These are phyloP conservation scores for Umimayanthus kanabou DNA, from an alignment of 92 coral and sea anemone species.

Conservation along the genomic window DNA sequence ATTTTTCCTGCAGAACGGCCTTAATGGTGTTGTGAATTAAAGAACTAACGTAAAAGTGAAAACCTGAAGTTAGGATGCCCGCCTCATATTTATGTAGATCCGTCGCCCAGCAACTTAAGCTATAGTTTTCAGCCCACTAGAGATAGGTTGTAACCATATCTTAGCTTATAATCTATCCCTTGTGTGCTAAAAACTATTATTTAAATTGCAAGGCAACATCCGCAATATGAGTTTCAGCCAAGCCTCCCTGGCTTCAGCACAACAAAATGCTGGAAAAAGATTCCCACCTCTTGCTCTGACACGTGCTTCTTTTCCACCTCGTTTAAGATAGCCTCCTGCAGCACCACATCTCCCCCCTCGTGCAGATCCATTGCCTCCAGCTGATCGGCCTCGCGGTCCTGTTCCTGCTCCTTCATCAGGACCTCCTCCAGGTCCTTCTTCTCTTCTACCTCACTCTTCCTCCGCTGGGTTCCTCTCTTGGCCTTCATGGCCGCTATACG, in stretches of 20 bases:
- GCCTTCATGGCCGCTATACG: constrained; percentile 94
- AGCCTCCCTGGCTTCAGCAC: too few relatives aligned
- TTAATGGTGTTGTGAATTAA: too few relatives aligned
- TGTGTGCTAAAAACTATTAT: too few relatives aligned
- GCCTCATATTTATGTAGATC: too few relatives aligned
- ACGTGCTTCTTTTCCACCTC: constrained; percentile 94
- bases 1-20: not conserved
- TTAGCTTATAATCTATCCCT: too few relatives aligned
- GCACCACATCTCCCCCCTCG: constrained; percentile 81
- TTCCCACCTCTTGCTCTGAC: constrained; percentile 86
- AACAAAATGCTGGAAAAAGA: too few relatives aligned
- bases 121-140: too few relatives aligned
- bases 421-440: constrained; percentile 68
- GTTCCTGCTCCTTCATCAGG: constrained; percentile 71
- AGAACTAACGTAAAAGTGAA: not conserved
- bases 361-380: constrained; percentile 80
- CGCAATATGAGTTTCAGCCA: too few relatives aligned
- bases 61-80: not conserved
- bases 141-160: too few relatives aligned
- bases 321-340: constrained; percentile 87
- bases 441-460: constrained; percentile 58
- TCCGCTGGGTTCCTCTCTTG: constrained; percentile 68
- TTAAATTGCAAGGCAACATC: too few relatives aligned
- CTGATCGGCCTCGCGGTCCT: constrained; percentile 73
- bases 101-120: too few relatives aligned